These are phyloP conservation scores for Serripes groenlandicus DNA, from an alignment of 2,888 invertebrate genomes.

Conservation along the genomic window DNA sequence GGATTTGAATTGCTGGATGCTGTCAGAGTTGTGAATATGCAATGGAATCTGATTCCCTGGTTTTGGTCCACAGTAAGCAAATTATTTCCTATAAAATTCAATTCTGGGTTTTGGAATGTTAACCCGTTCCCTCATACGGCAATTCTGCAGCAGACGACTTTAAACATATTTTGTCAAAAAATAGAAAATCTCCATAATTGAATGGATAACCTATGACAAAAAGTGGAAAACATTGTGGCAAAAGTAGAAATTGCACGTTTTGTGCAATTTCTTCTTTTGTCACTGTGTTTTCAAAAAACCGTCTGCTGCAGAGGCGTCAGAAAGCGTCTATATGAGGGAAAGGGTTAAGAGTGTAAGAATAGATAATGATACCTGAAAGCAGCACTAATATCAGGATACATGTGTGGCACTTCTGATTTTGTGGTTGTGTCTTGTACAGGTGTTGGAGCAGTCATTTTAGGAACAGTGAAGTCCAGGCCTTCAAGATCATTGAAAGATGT, in stretches of 20 bases:
- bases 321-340: neutral
- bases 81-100: neutral
- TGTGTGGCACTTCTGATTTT: slow-evolving; percentile 37
- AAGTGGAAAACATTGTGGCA: neutral
- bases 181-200: too few relatives aligned
- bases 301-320: neutral
- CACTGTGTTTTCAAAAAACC: neutral
- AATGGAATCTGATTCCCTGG: neutral
- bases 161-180: too few relatives aligned
- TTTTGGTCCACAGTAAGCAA: neutral
- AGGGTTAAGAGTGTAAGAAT: neutral
- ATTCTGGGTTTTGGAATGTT: slow-evolving; percentile 1
- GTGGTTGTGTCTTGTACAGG: slow-evolving; percentile 55
- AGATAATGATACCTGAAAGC: slow-evolving; percentile 69
- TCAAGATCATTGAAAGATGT: slow-evolving; percentile 73
- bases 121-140: too few relatives aligned
- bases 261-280: neutral
- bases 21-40: neutral
- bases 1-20: neutral
- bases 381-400: slow-evolving; percentile 80
- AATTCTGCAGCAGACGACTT: too few relatives aligned
- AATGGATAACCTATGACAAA: too few relatives aligned
- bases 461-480: slow-evolving; percentile 74
- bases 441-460: slow-evolving; percentile 17
- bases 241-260: neutral